phyloP scores from a whole-genome alignment of 2,113 vertebrate species.

The Lepisosteus oculatus region DNA sequence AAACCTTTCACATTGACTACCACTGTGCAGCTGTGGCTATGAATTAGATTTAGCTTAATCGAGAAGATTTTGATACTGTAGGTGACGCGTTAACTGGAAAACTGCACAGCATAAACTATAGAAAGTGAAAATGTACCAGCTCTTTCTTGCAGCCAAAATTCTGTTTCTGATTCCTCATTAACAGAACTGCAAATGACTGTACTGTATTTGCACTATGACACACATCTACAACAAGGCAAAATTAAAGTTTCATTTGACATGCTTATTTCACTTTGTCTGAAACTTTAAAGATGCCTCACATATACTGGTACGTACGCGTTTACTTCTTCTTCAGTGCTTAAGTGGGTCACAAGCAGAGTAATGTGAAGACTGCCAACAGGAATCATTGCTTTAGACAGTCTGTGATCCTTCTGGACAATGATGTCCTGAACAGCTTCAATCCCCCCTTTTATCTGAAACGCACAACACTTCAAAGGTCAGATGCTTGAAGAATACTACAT shows the following conservation, averaged over 20 bases:
- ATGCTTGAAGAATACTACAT: background rate
- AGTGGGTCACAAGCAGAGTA: slow-evolving; percentile 84
- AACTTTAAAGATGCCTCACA: background rate
- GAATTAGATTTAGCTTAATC: no score
- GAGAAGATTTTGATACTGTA: no score
- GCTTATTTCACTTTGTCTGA: background rate
- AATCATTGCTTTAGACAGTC: slow-evolving; percentile 77
- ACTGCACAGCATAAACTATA: no score
- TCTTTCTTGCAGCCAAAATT: no score
- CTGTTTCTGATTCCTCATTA: no score
- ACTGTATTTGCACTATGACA: no score
- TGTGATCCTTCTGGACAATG: slow-evolving; percentile 75
- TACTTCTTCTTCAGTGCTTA: slow-evolving; percentile 80
- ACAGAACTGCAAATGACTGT: no score
- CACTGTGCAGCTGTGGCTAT: background rate
- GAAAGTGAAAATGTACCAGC: no score
- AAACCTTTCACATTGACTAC: background rate
- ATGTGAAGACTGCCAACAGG: slow-evolving; percentile 77
- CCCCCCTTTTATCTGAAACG: slow-evolving; percentile 70
- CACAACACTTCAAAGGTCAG: slow-evolving; percentile 11
- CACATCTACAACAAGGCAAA: no score
- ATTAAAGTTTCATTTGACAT: background rate
- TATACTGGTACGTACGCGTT: slow-evolving; percentile 68
- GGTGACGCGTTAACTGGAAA: no score
- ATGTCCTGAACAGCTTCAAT: slow-evolving; percentile 74